phyloP scores from a whole-genome alignment of 2,888 invertebrate species.

The Chloroclystis v-ata region DNA sequence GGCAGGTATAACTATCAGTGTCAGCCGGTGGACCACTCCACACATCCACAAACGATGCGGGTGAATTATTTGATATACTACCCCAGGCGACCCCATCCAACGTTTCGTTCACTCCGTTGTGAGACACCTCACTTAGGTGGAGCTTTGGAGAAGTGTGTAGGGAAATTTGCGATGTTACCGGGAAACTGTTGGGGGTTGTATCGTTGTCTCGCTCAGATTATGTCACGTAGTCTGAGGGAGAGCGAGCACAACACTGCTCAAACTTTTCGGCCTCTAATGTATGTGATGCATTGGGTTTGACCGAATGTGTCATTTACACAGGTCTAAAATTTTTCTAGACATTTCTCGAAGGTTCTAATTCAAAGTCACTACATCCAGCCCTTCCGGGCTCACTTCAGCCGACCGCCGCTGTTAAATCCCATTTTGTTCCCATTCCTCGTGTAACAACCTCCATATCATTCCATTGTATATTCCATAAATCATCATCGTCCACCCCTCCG shows the following conservation, averaged over 20 bases:
- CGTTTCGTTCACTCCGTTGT: slow-evolving; percentile 13
- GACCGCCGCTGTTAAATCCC: background rate
- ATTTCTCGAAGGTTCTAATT: too few species aligned
- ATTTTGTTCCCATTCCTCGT: slow-evolving; percentile 2
- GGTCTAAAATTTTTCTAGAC: too few species aligned
- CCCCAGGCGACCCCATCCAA: slow-evolving; percentile 24
- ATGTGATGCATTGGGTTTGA: too few species aligned
- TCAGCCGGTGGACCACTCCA: slow-evolving; percentile 97
- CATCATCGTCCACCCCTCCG: slow-evolving; percentile 14
- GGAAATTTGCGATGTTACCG: too few species aligned
- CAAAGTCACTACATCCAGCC: slow-evolving; percentile 1
- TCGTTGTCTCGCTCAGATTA: too few species aligned
- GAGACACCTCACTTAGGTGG: slow-evolving; percentile 10
- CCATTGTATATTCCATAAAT: slow-evolving; percentile 23
- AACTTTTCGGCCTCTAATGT: too few species aligned
- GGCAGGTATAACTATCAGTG: slow-evolving; percentile 96
- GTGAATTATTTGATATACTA: slow-evolving; percentile 80
- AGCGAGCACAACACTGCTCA: too few species aligned
- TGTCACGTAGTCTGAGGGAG: too few species aligned
- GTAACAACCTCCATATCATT: slow-evolving; percentile 16
- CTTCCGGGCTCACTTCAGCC: slow-evolving; percentile 10
- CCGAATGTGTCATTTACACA: too few species aligned
- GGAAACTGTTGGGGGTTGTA: too few species aligned
- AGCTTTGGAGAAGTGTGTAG: too few species aligned
- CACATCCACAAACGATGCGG: slow-evolving; percentile 92